Base-by-base conservation (phyloP, 64 coral and sea anemone genomes). In the Exaiptasia diaphana region DNA sequence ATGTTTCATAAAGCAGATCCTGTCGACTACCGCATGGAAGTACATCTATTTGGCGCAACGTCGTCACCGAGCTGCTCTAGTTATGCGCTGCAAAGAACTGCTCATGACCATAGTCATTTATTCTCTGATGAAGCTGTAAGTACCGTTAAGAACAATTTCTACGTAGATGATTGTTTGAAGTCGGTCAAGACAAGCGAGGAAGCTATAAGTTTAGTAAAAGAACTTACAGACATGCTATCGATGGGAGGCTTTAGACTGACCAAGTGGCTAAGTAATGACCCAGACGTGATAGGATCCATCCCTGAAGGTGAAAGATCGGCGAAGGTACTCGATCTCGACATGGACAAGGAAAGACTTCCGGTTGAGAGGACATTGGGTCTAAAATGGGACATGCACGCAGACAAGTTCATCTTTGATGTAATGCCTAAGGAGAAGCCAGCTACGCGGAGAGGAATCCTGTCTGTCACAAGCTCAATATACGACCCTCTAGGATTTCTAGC, bases 1-100 rank as follows among this genome's bases (percentile, higher is more conserved):
- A 37, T 87, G 72, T 22, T 77, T 87, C 60, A 73, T 77, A 25
- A 77, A 44, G 41, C 52, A 29, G 0, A 88, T 88, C n/a, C 49
- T n/a, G n/a, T n/a, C n/a, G n/a, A n/a, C n/a, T n/a, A n/a, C n/a
- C n/a, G n/a, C n/a, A n/a, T n/a, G n/a, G n/a, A n/a, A n/a, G n/a
- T n/a, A n/a, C n/a, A n/a, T n/a, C n/a, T n/a, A n/a, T n/a, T n/a
- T n/a, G n/a, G n/a, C n/a, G n/a, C n/a, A n/a, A n/a, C n/a, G n/a
- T n/a, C n/a, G n/a, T n/a, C n/a, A n/a, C n/a, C n/a, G n/a, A n/a
- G n/a, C n/a, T n/a, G n/a, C n/a, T n/a, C n/a, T n/a, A n/a, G n/a
- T n/a, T n/a, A n/a, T n/a, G n/a, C n/a, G n/a, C n/a, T n/a, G n/a
- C n/a, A n/a, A n/a, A n/a, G n/a, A n/a, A n/a, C n/a, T n/a, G n/a